A percentile compares a stretch with the other conserved stretches of the same genome.
Conservation (phyloP, 23 tunicate species). For the Trididemnum clinides region DNA sequence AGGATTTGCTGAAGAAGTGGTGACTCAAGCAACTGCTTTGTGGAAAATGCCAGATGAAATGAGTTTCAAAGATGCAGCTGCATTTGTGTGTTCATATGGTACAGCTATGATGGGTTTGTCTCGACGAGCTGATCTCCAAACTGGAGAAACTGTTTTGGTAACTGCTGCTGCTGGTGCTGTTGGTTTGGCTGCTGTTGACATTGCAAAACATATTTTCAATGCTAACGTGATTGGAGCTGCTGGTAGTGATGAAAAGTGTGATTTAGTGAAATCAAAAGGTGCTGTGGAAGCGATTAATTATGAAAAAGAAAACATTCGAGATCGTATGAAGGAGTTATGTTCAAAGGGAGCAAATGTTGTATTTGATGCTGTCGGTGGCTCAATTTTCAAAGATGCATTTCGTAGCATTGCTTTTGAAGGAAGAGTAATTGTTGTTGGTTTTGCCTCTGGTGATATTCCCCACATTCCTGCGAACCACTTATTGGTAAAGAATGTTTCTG, state of each 20-base stretch:
- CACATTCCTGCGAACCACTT: constrained; percentile 81
- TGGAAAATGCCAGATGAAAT: constrained; percentile 85
- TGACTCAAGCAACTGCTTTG: constrained; percentile 42
- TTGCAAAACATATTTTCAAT: constrained; percentile 61
- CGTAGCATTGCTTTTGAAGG: constrained; percentile 86
- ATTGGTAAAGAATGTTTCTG: constrained; percentile 84
- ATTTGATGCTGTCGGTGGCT: constrained; percentile 95
- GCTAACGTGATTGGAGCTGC: constrained; percentile 79
- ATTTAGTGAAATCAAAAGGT: constrained; percentile 48
- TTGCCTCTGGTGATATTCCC: constrained; percentile 88
- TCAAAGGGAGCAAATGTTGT: constrained; percentile 79
- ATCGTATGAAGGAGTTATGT: constrained; percentile 41
- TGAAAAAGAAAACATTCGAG: constrained; percentile 69
- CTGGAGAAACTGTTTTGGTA: constrained; percentile 57
- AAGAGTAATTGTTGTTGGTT: constrained; percentile 74
- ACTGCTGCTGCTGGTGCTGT: constrained; percentile 97
- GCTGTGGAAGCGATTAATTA: constrained; percentile 73
- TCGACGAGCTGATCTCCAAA: constrained; percentile 51
- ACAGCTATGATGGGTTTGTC: constrained; percentile 79
- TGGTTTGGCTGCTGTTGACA: constrained; percentile 89
- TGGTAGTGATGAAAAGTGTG: constrained; percentile 86
- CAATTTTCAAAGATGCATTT: constrained; percentile 76
- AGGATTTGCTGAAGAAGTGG: constrained; percentile 86
- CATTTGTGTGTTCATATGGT: constrained; percentile 74
- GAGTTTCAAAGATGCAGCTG: constrained; percentile 80